Evolutionary conservation across 2,888 invertebrate genomes (phyloP), one percentile per base, ranked within the genome.

Genomic region (Coleophora flavipennella): DNA sequence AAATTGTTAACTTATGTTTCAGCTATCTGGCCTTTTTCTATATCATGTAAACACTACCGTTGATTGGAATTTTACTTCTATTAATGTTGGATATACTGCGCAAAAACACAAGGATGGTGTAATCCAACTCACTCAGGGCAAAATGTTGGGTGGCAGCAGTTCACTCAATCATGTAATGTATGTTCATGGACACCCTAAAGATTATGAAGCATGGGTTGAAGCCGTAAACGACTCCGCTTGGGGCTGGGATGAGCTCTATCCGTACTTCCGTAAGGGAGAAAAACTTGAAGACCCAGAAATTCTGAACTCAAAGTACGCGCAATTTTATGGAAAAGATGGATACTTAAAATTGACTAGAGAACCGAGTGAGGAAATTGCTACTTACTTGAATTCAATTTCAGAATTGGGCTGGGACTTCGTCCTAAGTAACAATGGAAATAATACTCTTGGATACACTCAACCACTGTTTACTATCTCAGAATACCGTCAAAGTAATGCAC

Each of bases 401-500:
- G 75, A 85, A 49, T 47, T 71, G 40, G 83, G 81, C 0, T 60
- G 73, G 40, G 52, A 65, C 12, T 59, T 59, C n/a, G 45, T 71
- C 11, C 28, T 51, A 35, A 51, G 62, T 35, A 46, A 53, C 13
- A 62, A 59, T 38, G 59, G 52, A 0, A 47, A 74, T 51, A 42
- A 67, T 61, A 33, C 71, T 58, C 45, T 42, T 59, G 80, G 46
- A 44, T 74, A 41, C 42, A 65, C 49, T 9, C 40, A 44, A 4
- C 39, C 49, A 1, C 28, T 55, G 11, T 45, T 40, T 6, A 54
- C 53, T 0, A 43, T 57, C 20, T 51, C 55, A 29, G 78, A 72
- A 6, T 65, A 67, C 1, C 59, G 85, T 12, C 77, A 79, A 36
- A 77, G 76, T 48, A 69, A 76, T 1, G 73, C 81, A 0, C 73